Evolutionary conservation across 2,888 invertebrate species (phyloP), one percentile per base, ranked within the genome.

Genomic region (Ornithoptera priamus): DNA sequence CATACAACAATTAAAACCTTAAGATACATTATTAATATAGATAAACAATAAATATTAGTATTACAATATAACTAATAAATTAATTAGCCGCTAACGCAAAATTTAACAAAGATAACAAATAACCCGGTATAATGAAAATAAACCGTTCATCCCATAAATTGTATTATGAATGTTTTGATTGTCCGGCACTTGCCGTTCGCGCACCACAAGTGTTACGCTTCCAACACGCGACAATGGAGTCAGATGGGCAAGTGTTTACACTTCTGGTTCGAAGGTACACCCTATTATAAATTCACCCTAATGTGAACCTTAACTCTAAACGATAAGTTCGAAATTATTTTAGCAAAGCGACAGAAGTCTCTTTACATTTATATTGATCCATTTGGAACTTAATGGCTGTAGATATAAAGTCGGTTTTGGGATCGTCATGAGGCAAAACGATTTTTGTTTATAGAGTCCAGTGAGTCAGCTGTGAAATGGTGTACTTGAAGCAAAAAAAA

Each of bases 141-240:
- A 81, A 81, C 85, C 80, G 79, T 79, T 78, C 76, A 77, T 82
- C 79, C 74, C 36, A 78, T 86, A 88, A 46, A 91, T 90, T 81
- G 79, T 87, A 88, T 91, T 90, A 89, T 72, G 74, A 78, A 72
- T 90, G 83, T 91, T 92, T 89, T 89, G 88, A 91, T 90, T 90
- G 89, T 88, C 81, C 85, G 82, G 81, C 77, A 81, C 80, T 80
- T 82, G 78, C 79, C 80, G 80, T 78, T 81, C 83, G 83, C 80
- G 81, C 77, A 81, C 81, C 81, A 78, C 74, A 75, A 90, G 88
- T 90, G 89, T 89, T 91, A 88, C 87, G 87, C 88, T 89, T 90
- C 83, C 86, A 76, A 80, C 80, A 77, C 77, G 81, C 82, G 80
- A 85, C 88, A 85, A 84, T 85, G 82, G 84, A 80, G 84, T 81